A percentile compares a stretch with the other conserved stretches of the same genome.
Conservation (phyloP, 2,113 vertebrate genomes). For the Plecotus auritus region DNA sequence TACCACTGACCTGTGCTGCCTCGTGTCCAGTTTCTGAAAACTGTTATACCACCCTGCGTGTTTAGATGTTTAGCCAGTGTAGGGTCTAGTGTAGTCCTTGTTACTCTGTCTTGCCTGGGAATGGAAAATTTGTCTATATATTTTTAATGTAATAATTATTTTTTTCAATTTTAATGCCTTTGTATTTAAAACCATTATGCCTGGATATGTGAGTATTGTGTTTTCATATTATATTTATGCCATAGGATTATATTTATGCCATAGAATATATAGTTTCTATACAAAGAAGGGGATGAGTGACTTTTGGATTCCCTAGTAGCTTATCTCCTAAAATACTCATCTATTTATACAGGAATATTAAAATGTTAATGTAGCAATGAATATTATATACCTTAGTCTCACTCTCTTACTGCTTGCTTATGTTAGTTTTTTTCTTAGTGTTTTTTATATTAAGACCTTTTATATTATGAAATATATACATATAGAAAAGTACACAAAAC, state of each 20-base stretch:
- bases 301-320: not conserved
- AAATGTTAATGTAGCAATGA: not conserved
- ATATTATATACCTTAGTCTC: not conserved
- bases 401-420: not conserved
- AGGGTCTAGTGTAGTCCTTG: no score
- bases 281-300: not conserved
- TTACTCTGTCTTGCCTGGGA: not conserved
- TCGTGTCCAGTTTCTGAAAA: not conserved
- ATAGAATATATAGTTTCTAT: not conserved
- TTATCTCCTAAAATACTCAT: not conserved
- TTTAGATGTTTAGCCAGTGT: not conserved
- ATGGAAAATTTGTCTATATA: not conserved
- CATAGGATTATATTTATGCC: not conserved
- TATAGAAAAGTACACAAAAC: not conserved
- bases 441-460: not conserved
- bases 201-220: not conserved
- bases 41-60: not conserved
- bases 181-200: not conserved
- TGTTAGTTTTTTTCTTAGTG: not conserved
- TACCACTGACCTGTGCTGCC: not conserved
- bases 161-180: not conserved
- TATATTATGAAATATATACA: not conserved
- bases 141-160: conserved; percentile 3
- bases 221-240: not conserved
- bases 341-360: conserved; percentile 7